Conservation (phyloP, 2,113 vertebrate species). For the Pangasianodon hypophthalmus region DNA sequence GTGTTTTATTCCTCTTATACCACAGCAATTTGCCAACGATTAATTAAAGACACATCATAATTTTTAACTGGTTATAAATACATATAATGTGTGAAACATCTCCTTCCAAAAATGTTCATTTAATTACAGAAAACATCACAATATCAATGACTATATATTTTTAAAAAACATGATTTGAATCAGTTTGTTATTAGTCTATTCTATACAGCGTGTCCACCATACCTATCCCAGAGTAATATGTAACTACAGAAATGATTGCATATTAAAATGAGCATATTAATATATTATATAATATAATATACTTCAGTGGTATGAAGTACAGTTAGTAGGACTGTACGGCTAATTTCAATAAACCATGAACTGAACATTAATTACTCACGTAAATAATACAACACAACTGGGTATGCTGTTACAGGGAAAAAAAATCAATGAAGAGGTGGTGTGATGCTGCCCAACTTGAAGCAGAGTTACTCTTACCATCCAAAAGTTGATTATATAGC, state of each 20-base stretch:
- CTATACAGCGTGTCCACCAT: too few species aligned
- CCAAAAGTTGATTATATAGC: background rate
- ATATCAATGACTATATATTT: background rate
- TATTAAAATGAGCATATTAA: too few species aligned
- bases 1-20: background rate
- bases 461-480: background rate
- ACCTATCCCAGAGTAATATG: too few species aligned
- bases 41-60: background rate
- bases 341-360: background rate
- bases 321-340: too few species aligned
- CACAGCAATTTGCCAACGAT: background rate
- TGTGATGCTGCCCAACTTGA: background rate
- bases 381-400: background rate
- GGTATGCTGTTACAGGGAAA: background rate
- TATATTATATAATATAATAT: too few species aligned
- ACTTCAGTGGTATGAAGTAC: too few species aligned
- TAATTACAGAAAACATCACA: background rate
- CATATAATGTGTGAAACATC: too few species aligned
- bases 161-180: too few species aligned
- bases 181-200: too few species aligned
- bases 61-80: background rate
- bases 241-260: too few species aligned
- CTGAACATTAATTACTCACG: background rate
- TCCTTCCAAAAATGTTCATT: too few species aligned
- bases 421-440: background rate